Percentiles rank a stretch among this genome's conserved stretches.
phyloP scores from a whole-genome alignment of 2,888 invertebrate species.

The Dryobotodes eremita region DNA sequence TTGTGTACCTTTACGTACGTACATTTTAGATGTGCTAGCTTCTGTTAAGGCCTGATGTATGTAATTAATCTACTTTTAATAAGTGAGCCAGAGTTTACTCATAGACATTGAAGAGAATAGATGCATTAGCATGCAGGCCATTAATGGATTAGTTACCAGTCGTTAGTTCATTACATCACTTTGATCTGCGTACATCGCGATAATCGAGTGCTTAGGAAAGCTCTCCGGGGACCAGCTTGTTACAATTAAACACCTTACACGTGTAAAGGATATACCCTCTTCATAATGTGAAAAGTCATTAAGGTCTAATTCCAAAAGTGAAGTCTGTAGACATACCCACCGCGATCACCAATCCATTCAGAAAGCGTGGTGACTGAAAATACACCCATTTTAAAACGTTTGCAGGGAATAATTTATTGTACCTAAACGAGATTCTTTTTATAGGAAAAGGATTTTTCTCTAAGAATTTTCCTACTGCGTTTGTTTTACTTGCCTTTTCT shows the following conservation, averaged over 20 bases:
- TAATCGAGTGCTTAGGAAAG: slow-evolving; percentile 30
- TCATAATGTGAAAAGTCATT: neutral
- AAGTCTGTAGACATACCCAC: neutral
- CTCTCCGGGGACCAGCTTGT: slow-evolving; percentile 4
- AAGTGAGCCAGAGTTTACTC: slow-evolving; percentile 19
- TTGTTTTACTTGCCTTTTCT: too few relatives aligned
- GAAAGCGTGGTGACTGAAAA: neutral
- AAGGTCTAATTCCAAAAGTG: neutral
- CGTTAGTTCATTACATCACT: slow-evolving; percentile 45
- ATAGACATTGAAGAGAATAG: slow-evolving; percentile 14
- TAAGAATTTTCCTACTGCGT: neutral
- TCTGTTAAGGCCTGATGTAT: neutral
- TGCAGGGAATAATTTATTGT: neutral
- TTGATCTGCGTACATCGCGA: slow-evolving; percentile 34
- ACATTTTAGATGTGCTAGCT: neutral
- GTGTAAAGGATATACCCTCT: neutral
- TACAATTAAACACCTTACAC: slow-evolving; percentile 12
- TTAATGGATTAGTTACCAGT: slow-evolving; percentile 51
- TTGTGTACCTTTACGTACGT: slow-evolving; percentile 14
- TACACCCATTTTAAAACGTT: slow-evolving; percentile 6
- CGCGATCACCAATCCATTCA: neutral
- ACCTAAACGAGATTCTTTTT: neutral
- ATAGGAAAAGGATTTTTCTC: neutral
- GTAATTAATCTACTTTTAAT: slow-evolving; percentile 26
- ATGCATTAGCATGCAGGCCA: slow-evolving; percentile 33